A percentile compares a stretch with the other conserved stretches of the same genome.
Conservation (phyloP, 2,888 invertebrate species). For the Thereva nobilitata region DNA sequence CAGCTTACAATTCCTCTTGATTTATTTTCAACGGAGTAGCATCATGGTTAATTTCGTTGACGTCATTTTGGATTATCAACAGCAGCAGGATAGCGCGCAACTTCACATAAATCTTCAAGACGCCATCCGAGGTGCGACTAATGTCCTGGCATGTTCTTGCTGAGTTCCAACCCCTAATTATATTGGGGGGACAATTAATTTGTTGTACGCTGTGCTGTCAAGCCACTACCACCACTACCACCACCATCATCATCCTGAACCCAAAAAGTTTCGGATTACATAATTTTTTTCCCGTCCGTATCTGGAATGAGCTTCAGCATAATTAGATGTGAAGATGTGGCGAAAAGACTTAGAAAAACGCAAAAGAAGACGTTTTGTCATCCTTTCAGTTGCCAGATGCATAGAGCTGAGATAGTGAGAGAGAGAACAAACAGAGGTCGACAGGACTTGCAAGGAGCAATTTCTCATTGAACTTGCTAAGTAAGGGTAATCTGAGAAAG, state of each 20-base stretch:
- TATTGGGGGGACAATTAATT: slow-evolving; percentile 12
- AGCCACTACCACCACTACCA: slow-evolving; percentile 9
- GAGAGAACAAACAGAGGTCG: too few relatives aligned
- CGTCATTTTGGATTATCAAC: background rate
- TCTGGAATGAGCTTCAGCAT: too few relatives aligned
- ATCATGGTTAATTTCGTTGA: background rate
- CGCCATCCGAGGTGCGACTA: slow-evolving; percentile 7
- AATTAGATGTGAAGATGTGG: too few relatives aligned
- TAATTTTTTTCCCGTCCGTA: too few relatives aligned
- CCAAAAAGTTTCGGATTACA: slow-evolving; percentile 1
- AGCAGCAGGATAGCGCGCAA: background rate
- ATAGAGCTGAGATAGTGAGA: too few relatives aligned
- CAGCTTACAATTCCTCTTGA: slow-evolving; percentile 2
- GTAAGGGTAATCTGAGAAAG: too few relatives aligned
- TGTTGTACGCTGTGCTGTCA: slow-evolving; percentile 18
- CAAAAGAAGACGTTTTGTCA: too few relatives aligned
- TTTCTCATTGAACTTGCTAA: too few relatives aligned
- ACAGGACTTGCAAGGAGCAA: too few relatives aligned
- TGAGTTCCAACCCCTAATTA: background rate
- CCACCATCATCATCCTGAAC: slow-evolving; percentile 17
- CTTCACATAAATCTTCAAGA: slow-evolving; percentile 19
- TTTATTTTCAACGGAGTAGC: slow-evolving; percentile 10
- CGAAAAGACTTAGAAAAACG: too few relatives aligned
- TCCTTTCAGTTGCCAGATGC: too few relatives aligned
- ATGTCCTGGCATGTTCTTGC: background rate